Evolutionary conservation across 2,888 invertebrate species (phyloP), one percentile per base, ranked within the genome.

Genomic region (Hoplodrina blanda): DNA sequence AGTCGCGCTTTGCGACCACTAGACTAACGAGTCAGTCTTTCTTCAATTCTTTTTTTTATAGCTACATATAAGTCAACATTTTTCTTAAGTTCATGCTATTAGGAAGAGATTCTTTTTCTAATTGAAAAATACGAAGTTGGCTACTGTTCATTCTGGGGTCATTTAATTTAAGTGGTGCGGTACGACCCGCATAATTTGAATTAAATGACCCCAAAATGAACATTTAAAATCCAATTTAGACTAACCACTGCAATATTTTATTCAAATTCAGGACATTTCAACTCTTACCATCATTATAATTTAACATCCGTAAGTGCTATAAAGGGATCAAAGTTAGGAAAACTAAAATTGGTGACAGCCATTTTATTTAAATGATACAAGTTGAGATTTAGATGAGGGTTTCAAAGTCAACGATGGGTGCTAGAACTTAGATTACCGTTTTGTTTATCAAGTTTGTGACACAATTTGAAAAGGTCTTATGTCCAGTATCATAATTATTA

Each of bases 241-340:
- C 17, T 54, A 70, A 73, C 53, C 2, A 44, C 52, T 4, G 25
- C 41, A 62, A 73, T 63, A 2, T 63, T 55, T 55, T 63, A 68
- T 63, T 79, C 53, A 65, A 80, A 73, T 65, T 59, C 44, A 73
- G 56, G 25, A 44, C 25, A 56, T 56, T 73, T 57, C 79, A 73
- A 78, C 60, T 73, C 55, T 59, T 37, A 62, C 37, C 11, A 62
- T 50, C 25, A 19, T 67, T 46, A 59, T 73, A 44, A 77, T 71
- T 63, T 61, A 52, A 60, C 41, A 62, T 50, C 53, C 59, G 41
- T 25, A 33, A 62, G 73, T 62, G n/a, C 57, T 59, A 15, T 59
- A 59, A 52, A 76, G 64, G 61, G 64, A 59, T 62, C 61, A 72
- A 71, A 71, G 64, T 76, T 54, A 64, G 19, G 25, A 30, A 37